Evolutionary conservation across 2,888 invertebrate species (phyloP), one percentile per base, ranked within the genome.

Genomic region (Cheiracanthium punctorium): DNA sequence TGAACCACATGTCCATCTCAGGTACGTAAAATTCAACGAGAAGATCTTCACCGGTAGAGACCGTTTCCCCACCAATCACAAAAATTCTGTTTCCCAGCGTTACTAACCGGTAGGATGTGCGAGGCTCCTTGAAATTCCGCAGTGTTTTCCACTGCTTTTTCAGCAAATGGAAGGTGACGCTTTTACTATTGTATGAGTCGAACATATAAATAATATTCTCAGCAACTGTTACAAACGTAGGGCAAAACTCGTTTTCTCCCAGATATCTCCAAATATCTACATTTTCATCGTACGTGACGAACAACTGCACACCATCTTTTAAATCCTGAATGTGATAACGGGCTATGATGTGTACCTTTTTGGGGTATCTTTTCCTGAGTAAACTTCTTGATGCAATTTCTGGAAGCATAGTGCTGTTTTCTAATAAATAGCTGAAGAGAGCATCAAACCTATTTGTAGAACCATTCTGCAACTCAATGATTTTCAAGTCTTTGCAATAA

Each of bases 181-280:
- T 77, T n/a, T 32, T 43, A 29, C 48, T 72, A 4, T 65, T n/a
- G 37, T 29, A 82, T 2, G 43, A 33, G 28, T 77, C 72, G n/a
- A 82, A 76, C 33, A 82, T 64, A 37, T 82, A 82, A 10, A 77
- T 32, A 14, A 12, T 28, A 14, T 30, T 20, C 8, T 72, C 77
- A 8, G 67, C n/a, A n/a, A 37, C 29, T 10, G 76, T 14, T 0
- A 82, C 4, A 33, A 29, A 65, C n/a, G 71, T 65, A 0, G 82
- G 72, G 1, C 72, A 48, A n/a, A 71, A 17, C 2, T 17, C 28
- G 1, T 52, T 12, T 20, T 32, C 70, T 0, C n/a, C 65, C 1
- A 77, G n/a, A 48, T 76, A 67, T 37, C 33, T 41, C 82, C 71
- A 72, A 1, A 72, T n/a, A 12, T 82, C 76, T 4, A 82, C 14